phyloP scores from a whole-genome alignment of 2,888 invertebrate species.

The Trichogramma evanescens region DNA sequence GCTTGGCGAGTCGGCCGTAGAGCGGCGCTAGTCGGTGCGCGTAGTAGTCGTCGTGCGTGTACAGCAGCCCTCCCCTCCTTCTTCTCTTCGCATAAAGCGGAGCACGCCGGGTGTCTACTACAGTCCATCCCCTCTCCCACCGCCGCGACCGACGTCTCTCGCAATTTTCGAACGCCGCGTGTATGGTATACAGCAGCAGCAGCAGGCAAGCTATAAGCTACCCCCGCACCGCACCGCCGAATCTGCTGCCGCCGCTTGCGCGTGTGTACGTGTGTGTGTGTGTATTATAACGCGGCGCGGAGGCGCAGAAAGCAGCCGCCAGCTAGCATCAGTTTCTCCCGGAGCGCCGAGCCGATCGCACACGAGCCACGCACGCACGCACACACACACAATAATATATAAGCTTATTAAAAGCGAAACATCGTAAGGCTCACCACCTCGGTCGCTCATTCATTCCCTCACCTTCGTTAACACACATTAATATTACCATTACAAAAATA shows the following conservation, averaged over 20 bases:
- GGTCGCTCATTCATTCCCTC: background rate
- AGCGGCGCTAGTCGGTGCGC: too few relatives aligned
- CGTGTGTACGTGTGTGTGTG: too few relatives aligned
- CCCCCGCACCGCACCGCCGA: too few relatives aligned
- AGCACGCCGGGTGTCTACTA: too few relatives aligned
- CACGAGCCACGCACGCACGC: conserved; percentile 25
- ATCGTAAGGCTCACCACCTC: background rate
- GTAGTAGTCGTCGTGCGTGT: background rate
- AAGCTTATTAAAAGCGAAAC: background rate
- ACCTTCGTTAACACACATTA: background rate
- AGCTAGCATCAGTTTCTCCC: conserved; percentile 13
- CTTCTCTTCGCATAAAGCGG: too few relatives aligned
- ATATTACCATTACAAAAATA: background rate
- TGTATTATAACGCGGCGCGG: conserved; percentile 7
- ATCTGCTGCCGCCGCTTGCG: too few relatives aligned
- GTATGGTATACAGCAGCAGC: too few relatives aligned
- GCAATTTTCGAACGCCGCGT: too few relatives aligned
- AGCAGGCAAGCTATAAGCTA: too few relatives aligned
- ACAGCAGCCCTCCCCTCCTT: too few relatives aligned
- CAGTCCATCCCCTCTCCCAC: too few relatives aligned
- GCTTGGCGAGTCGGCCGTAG: too few relatives aligned
- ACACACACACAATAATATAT: background rate
- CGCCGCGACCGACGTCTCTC: background rate
- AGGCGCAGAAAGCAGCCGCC: conserved; percentile 26
- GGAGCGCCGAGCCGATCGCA: conserved; percentile 22